Evolutionary conservation across 2,113 vertebrate genomes (phyloP), one percentile per base, ranked within the genome.

Genomic region (Chionomys nivalis): DNA sequence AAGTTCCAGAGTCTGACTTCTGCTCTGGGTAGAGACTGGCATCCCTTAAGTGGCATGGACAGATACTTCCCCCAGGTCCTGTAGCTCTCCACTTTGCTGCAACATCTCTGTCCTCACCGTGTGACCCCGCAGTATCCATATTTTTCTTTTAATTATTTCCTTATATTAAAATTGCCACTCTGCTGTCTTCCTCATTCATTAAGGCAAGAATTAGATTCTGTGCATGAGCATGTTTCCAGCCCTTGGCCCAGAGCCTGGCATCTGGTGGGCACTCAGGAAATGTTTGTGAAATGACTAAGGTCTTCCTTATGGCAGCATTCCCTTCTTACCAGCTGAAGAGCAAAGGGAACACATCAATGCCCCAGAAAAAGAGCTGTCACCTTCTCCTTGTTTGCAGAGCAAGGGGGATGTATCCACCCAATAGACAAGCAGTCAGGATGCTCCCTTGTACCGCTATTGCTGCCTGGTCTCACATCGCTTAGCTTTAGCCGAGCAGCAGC

Each of bases 191-290:
- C 68, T 6, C 26, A 75, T 0, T 91, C 42, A 61, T 75, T 8
- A 93, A 65, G 23, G n/a, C 10, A 28, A 85, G n/a, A 91, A 83
- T 76, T 72, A 24, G 70, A 72, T 77, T 90, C 94, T 83, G 85
- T 86, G 19, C 28, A 23, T 47, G 36, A 78, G 52, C 1, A 3
- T 39, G n/a, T 89, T 87, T 42, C 55, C 21, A 68, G 75, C 28
- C 1, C 24, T 79, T 68, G 36, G 36, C 87, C 33, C 12, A 47
- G 44, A 47, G 44, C 44, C 77, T 95, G 78, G 63, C 65, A 70
- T 85, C 82, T 86, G 36, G 36, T 68, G 61, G 44, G 28, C 73
- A 72, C 52, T 68, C 39, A 17, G 14, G 65, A 70, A 65, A 58
- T 68, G 17, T 31, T 88, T 89, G 49, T 33, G 47, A 33, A 96